Percentiles rank a stretch among this genome's conserved stretches.
These are phyloP conservation scores for Cerceris rybyensis DNA, from an alignment of 2,888 invertebrate genomes.

Conservation along the genomic window DNA sequence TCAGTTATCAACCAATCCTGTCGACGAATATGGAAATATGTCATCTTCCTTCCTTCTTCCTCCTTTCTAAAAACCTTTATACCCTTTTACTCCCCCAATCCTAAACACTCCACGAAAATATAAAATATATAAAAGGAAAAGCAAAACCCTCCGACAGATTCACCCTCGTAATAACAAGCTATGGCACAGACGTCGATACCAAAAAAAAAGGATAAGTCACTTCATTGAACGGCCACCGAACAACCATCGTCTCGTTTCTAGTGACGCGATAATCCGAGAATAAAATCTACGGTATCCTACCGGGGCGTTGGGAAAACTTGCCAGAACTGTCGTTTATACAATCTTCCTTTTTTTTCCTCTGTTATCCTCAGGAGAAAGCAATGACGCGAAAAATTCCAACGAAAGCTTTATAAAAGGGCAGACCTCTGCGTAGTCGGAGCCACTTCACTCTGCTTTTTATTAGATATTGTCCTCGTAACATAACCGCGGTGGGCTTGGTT, in stretches of 20 bases:
- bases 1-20: constrained; percentile 3
- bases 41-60: too few species aligned
- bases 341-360: constrained; percentile 30
- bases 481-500: constrained; percentile 55
- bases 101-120: too few species aligned
- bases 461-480: constrained; percentile 75
- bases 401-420: constrained; percentile 57
- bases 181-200: background rate
- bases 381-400: constrained; percentile 40
- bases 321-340: constrained; percentile 46
- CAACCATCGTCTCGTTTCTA: background rate
- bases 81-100: too few species aligned
- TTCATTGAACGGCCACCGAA: background rate
- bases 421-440: constrained; percentile 48
- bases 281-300: constrained; percentile 48
- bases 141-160: too few species aligned
- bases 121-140: too few species aligned
- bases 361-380: constrained; percentile 21
- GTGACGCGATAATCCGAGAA: constrained; percentile 49
- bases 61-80: too few species aligned
- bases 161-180: background rate
- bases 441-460: constrained; percentile 71
- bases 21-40: too few species aligned
- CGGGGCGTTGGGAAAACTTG: constrained; percentile 33
- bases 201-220: background rate